A percentile compares a stretch with the other conserved stretches of the same genome.
phyloP scores from a whole-genome alignment of 1,140 invertebrate species.

The Microplitis demolitor region DNA sequence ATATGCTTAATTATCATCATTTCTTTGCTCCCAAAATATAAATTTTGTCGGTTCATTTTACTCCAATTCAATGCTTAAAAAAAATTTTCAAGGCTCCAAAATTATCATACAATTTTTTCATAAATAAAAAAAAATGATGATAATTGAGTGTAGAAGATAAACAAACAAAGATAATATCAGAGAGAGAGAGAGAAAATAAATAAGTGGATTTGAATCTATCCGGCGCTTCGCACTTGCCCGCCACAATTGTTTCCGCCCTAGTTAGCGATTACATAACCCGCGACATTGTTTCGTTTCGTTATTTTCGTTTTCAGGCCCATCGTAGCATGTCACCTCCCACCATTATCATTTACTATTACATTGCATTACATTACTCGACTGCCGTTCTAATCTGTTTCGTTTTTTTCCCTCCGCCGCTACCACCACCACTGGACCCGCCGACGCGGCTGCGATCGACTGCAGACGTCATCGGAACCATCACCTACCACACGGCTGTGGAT shows the following conservation, averaged over 20 bases:
- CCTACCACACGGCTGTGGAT: constrained; percentile 8
- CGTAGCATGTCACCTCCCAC: constrained; percentile 55
- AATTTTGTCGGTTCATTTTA: too few species aligned
- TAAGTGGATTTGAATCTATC: background rate
- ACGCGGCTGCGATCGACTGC: constrained; percentile 19
- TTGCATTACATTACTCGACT: constrained; percentile 10
- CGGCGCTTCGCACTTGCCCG: constrained; percentile 59
- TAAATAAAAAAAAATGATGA: too few species aligned
- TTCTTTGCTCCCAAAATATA: too few species aligned
- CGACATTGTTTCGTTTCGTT: constrained; percentile 60
- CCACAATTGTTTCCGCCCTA: constrained; percentile 61
- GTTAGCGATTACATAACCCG: constrained; percentile 55
- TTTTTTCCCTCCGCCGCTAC: constrained; percentile 1
- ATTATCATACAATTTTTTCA: too few species aligned
- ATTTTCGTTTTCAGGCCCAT: constrained; percentile 61
- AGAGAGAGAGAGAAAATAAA: background rate
- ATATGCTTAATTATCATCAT: too few species aligned
- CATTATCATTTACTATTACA: constrained; percentile 15
- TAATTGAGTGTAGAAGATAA: background rate
- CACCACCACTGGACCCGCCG: constrained; percentile 8
- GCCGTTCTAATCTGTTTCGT: background rate
- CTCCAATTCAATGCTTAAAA: too few species aligned
- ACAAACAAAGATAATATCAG: background rate
- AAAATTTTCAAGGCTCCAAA: too few species aligned
- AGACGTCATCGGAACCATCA: constrained; percentile 19